These are phyloP conservation scores for Notarius lentiginosus DNA, from an alignment of 2,113 vertebrate genomes.

Conservation along the genomic window DNA sequence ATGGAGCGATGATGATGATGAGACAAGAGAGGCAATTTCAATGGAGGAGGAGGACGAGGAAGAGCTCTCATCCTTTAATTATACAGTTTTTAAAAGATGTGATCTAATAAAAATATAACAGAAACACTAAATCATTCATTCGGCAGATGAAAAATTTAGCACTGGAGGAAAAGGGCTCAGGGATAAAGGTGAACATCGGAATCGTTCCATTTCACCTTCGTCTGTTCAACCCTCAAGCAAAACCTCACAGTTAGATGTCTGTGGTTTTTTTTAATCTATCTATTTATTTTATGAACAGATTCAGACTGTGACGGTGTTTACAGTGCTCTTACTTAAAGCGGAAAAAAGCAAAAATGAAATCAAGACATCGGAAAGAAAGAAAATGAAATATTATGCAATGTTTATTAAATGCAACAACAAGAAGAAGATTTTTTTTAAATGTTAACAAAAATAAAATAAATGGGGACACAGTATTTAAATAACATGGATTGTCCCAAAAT, in stretches of 20 bases:
- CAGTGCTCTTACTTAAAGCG: too few species aligned
- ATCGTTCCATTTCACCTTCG: slow-evolving; percentile 69
- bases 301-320: too few species aligned
- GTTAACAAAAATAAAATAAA: not conserved
- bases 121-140: slow-evolving; percentile 72
- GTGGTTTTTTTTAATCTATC: not conserved
- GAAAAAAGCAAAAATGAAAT: not conserved
- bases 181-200: slow-evolving; percentile 55
- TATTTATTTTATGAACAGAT: too few species aligned
- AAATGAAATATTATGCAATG: not conserved
- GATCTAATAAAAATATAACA: slow-evolving; percentile 70
- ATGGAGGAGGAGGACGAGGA: slow-evolving; percentile 27
- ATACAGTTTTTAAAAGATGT: slow-evolving; percentile 59
- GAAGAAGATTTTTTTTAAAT: not conserved
- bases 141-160: slow-evolving; percentile 67
- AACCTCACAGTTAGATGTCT: slow-evolving; percentile 3
- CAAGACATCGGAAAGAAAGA: not conserved
- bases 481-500: too few species aligned
- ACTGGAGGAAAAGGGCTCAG: slow-evolving; percentile 55
- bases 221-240: slow-evolving; percentile 50
- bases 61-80: slow-evolving; percentile 60
- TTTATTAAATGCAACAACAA: too few species aligned
- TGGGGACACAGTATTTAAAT: too few species aligned
- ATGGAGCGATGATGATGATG: slow-evolving; percentile 50
- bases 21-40: slow-evolving; percentile 57